phyloP scores from a whole-genome alignment of 2,888 invertebrate genomes.

The Stenurella melanura region DNA sequence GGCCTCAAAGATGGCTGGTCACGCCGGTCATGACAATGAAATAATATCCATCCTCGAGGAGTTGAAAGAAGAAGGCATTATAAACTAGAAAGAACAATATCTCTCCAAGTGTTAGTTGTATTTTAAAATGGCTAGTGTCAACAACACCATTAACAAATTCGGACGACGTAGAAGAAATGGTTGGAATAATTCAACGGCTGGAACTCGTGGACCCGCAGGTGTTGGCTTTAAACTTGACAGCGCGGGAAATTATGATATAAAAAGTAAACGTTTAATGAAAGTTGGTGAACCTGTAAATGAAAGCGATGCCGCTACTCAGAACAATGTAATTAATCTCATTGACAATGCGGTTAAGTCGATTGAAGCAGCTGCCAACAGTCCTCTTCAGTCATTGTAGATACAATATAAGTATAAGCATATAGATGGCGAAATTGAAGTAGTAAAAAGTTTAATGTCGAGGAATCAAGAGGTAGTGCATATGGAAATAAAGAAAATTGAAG shows the following conservation, averaged over 20 bases:
- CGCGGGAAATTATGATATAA: too few species aligned
- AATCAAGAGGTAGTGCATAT: too few species aligned
- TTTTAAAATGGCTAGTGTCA: neutral
- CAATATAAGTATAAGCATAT: neutral
- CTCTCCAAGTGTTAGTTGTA: neutral
- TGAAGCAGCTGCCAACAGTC: neutral
- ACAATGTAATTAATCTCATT: neutral
- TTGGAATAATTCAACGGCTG: too few species aligned
- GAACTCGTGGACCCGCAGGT: too few species aligned
- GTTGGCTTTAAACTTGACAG: too few species aligned
- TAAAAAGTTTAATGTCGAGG: neutral
- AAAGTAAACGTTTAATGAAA: too few species aligned
- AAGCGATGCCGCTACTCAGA: neutral
- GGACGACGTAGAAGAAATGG: neutral
- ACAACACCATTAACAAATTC: neutral
- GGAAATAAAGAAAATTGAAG: too few species aligned
- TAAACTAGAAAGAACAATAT: neutral
- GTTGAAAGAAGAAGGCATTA: neutral
- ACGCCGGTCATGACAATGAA: conserved; percentile 29
- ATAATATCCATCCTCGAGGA: conserved; percentile 21
- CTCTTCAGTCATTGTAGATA: neutral
- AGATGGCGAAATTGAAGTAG: neutral
- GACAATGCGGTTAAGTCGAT: neutral
- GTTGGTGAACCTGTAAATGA: neutral
- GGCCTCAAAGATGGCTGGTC: conserved; percentile 7